Conservation (phyloP, 2,113 vertebrate genomes). For the Axis porcinus region DNA sequence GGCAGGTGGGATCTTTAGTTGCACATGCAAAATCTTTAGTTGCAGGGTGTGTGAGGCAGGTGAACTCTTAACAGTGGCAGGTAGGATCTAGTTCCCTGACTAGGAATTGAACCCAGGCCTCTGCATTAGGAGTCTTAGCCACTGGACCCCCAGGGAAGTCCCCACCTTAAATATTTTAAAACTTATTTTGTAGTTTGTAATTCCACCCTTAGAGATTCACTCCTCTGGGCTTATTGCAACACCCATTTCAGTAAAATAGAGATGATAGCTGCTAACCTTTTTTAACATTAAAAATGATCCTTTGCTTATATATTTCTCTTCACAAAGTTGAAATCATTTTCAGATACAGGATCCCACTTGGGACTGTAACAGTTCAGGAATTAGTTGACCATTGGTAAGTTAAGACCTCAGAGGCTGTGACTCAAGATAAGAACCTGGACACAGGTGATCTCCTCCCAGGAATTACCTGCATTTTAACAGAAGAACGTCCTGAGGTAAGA, state of each 20-base stretch:
- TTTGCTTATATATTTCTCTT: neutral
- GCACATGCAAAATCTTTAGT: neutral
- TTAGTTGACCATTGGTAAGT: neutral
- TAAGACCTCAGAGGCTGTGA: neutral
- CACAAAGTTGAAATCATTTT: neutral
- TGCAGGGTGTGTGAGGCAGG: neutral
- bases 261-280: neutral
- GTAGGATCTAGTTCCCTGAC: neutral
- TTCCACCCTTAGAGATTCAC: neutral
- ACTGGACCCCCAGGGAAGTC: neutral
- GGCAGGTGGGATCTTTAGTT: neutral
- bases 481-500: neutral
- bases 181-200: neutral
- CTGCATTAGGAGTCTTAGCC: neutral
- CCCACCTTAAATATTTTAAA: neutral
- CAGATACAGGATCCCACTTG: neutral
- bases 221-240: neutral
- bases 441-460: neutral
- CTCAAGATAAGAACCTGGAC: neutral
- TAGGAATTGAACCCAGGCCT: neutral
- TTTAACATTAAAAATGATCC: neutral
- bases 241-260: neutral
- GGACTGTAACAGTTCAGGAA: neutral
- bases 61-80: neutral
- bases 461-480: neutral